These are phyloP conservation scores for Helicoverpa assulta DNA, from an alignment of 2,888 invertebrate genomes.

Conservation along the genomic window DNA sequence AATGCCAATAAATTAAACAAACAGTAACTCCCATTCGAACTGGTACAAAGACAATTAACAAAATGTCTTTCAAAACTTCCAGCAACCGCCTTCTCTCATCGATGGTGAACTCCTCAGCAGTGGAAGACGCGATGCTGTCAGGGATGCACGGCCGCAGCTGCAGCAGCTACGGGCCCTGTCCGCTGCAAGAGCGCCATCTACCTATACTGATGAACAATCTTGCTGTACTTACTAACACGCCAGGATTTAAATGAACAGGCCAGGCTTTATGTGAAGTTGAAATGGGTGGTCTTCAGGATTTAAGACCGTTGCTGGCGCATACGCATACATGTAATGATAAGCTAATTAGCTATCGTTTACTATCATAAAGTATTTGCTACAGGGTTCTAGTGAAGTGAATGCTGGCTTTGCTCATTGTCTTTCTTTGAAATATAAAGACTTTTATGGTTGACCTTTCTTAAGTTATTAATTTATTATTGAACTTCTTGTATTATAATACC, in stretches of 20 bases:
- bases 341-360: too few species aligned
- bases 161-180: conserved; percentile 81
- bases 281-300: too few species aligned
- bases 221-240: conserved; percentile 55
- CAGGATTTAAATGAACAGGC: conserved; percentile 26
- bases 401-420: neutral
- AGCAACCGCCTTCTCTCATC: conserved; percentile 86
- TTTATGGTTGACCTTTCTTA: neutral
- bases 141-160: conserved; percentile 85
- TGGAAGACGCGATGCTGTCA: conserved; percentile 85
- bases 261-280: too few species aligned
- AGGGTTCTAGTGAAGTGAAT: too few species aligned
- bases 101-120: conserved; percentile 84
- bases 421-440: neutral
- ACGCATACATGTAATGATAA: too few species aligned
- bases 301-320: too few species aligned
- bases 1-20: too few species aligned
- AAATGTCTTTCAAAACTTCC: conserved; percentile 23
- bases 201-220: conserved; percentile 71
- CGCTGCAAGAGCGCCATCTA: conserved; percentile 71
- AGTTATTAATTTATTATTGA: too few species aligned
- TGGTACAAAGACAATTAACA: too few species aligned
- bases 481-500: too few species aligned
- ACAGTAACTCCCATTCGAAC: too few species aligned
- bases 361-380: too few species aligned